phyloP scores from a whole-genome alignment of 1,140 invertebrate species.

The Apis dorsata region DNA sequence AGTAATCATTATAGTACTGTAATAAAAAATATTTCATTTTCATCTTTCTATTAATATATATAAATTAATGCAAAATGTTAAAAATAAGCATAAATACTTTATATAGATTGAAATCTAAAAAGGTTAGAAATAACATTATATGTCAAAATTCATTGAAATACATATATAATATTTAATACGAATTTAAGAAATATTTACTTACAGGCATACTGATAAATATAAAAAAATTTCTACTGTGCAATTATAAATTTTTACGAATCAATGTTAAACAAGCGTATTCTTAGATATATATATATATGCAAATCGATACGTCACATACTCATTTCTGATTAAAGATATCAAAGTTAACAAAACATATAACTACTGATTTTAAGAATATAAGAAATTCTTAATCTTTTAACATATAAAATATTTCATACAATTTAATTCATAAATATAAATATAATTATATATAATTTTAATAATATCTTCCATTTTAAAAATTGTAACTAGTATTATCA shows the following conservation, averaged over 20 bases:
- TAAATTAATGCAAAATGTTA: too few relatives aligned
- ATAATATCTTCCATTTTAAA: not conserved
- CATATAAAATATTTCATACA: not conserved
- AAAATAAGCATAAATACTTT: not conserved
- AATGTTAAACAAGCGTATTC: not conserved
- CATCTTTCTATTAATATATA: too few relatives aligned
- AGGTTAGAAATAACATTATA: conserved; percentile 3
- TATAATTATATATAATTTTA: not conserved
- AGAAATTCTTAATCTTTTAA: not conserved
- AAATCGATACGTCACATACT: not conserved
- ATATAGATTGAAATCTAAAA: not conserved
- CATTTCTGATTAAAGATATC: not conserved
- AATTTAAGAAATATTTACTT: not conserved
- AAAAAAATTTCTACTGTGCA: not conserved
- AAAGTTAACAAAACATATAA: not conserved
- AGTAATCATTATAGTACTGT: not conserved
- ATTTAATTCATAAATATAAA: not conserved
- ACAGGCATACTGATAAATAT: conserved; percentile 23
- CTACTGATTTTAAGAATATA: not conserved
- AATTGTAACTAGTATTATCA: not conserved
- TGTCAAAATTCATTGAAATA: not conserved
- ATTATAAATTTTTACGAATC: not conserved
- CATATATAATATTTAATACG: too few relatives aligned
- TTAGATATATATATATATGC: not conserved
- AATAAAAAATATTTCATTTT: not conserved